phyloP scores from a whole-genome alignment of 2,888 invertebrate species.

The Embidobia sp. region DNA sequence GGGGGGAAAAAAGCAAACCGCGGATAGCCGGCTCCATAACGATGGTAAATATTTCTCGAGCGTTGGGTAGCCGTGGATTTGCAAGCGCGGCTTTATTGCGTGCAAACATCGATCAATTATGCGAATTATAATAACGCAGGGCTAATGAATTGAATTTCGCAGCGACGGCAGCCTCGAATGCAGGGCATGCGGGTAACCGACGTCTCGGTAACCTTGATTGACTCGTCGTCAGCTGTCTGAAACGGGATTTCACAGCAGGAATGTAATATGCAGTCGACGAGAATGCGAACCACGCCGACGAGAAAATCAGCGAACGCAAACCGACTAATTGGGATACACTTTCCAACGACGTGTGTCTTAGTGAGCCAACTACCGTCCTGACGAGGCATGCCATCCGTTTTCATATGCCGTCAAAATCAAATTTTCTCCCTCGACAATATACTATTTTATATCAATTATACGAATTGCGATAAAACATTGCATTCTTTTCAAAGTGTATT shows the following conservation, averaged over 20 bases:
- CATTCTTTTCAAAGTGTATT: too few relatives aligned
- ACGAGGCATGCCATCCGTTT: too few relatives aligned
- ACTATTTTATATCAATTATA: too few relatives aligned
- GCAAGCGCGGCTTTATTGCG: slow-evolving; percentile 9
- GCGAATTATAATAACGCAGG: slow-evolving; percentile 48
- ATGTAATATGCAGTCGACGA: slow-evolving; percentile 56
- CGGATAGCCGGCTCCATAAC: too few relatives aligned
- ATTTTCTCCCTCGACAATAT: too few relatives aligned
- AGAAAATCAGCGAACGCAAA: slow-evolving; percentile 26
- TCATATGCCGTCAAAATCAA: too few relatives aligned
- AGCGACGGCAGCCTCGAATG: slow-evolving; percentile 35
- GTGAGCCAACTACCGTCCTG: too few relatives aligned
- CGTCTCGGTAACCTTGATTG: slow-evolving; percentile 57
- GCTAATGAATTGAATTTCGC: slow-evolving; percentile 50
- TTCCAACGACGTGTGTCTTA: too few relatives aligned
- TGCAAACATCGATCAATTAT: slow-evolving; percentile 36
- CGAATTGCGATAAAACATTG: too few relatives aligned
- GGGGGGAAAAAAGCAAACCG: too few relatives aligned
- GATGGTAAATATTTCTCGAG: too few relatives aligned
- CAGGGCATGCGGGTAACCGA: slow-evolving; percentile 55
- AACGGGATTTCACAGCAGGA: slow-evolving; percentile 56
- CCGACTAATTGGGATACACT: slow-evolving; percentile 52
- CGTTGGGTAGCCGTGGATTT: too few relatives aligned
- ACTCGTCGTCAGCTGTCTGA: slow-evolving; percentile 58
- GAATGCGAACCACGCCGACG: slow-evolving; percentile 37